Conservation (phyloP, 2,113 vertebrate species). For the Clupea harengus region DNA sequence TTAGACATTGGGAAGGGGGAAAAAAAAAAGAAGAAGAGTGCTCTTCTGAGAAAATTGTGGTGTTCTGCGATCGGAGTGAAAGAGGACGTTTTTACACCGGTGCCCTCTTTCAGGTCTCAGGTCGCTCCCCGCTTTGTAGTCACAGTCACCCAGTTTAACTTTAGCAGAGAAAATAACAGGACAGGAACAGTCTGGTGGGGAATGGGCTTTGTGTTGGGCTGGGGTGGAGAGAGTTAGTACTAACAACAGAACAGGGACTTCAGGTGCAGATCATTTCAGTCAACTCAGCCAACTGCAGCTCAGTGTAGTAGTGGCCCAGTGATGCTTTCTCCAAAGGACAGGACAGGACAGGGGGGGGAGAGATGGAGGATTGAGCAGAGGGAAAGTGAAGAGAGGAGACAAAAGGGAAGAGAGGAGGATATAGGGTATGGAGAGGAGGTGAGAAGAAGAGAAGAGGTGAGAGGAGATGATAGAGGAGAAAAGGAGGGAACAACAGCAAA, state of each 20-base stretch:
- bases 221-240: constrained; percentile 14
- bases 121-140: constrained; percentile 26
- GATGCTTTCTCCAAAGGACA: neutral
- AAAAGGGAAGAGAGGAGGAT: neutral
- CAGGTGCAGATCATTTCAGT: neutral
- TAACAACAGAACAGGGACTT: constrained; percentile 27
- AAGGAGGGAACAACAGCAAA: neutral
- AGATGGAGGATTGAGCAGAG: constrained; percentile 14
- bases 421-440: neutral
- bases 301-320: neutral
- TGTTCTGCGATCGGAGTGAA: neutral
- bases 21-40: neutral
- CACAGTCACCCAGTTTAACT: constrained; percentile 31
- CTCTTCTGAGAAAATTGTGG: neutral
- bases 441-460: neutral
- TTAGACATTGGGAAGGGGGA: constrained; percentile 20
- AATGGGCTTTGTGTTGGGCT: constrained; percentile 34
- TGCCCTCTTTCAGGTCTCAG: neutral
- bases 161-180: constrained; percentile 40
- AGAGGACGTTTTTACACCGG: constrained; percentile 8
- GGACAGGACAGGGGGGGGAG: neutral
- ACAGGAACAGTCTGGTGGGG: constrained; percentile 36
- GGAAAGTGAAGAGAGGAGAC: neutral
- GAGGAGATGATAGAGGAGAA: neutral
- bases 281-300: neutral